Evolutionary conservation across 2,888 invertebrate species (phyloP).

Genomic region (Leptinotarsa peninsularis): DNA sequence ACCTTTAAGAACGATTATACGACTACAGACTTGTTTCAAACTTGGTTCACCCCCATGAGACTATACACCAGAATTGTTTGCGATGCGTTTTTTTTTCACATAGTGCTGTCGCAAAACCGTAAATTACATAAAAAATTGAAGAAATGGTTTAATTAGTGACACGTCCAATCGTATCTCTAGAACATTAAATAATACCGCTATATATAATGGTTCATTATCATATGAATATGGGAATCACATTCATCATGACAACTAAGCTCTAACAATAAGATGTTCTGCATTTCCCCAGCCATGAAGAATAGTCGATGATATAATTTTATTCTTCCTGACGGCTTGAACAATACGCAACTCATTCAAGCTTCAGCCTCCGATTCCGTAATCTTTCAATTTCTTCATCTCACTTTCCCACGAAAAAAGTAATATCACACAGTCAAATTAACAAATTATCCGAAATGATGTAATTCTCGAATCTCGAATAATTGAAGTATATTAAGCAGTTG

Average conservation of each 20-base stretch:
- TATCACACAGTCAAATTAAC: slow-evolving; percentile 18
- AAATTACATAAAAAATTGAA: too few relatives aligned
- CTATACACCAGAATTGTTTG: too few relatives aligned
- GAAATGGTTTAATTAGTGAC: too few relatives aligned
- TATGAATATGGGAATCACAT: background rate
- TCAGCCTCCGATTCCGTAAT: slow-evolving; percentile 2
- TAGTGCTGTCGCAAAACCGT: too few relatives aligned
- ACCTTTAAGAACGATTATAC: too few relatives aligned
- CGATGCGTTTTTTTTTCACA: too few relatives aligned
- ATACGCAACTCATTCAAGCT: background rate
- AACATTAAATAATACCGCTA: too few relatives aligned
- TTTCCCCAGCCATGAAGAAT: background rate
- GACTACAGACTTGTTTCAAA: too few relatives aligned
- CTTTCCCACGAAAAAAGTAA: slow-evolving; percentile 14
- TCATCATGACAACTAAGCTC: background rate
- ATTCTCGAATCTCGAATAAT: slow-evolving; percentile 3
- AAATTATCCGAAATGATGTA: slow-evolving; percentile 14
- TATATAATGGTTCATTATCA: background rate
- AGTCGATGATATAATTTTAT: slow-evolving; percentile 3
- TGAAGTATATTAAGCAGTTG: slow-evolving; percentile 2
- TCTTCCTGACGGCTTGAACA: background rate
- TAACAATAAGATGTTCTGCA: background rate
- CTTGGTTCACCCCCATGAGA: too few relatives aligned
- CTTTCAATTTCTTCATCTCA: slow-evolving; percentile 1
- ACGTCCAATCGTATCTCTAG: too few relatives aligned